Percentiles rank a stretch among this genome's conserved stretches.
phyloP scores from a whole-genome alignment of 2,797 vertebrate genomes.

The Ptychobarbus kaznakovi region DNA sequence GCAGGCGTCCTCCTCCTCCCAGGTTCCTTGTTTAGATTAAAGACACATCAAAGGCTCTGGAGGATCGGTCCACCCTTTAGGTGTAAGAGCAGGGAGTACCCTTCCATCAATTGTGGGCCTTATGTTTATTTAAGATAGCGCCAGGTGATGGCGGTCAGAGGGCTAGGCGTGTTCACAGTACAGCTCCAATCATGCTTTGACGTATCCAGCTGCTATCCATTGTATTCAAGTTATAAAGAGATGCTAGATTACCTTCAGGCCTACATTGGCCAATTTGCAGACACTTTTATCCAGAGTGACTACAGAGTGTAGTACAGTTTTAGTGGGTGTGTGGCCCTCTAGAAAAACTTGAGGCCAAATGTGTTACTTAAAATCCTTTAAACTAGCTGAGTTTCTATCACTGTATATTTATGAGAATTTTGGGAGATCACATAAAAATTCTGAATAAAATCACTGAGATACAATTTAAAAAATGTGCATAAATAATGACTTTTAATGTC shows the following conservation, averaged over 20 bases:
- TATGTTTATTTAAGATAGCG: conserved; percentile 73
- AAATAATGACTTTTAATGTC: not conserved
- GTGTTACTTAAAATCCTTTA: not conserved
- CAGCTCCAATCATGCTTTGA: too few relatives aligned
- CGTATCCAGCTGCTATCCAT: too few relatives aligned
- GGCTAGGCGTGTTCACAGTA: conserved; percentile 61
- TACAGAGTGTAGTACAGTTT: not conserved
- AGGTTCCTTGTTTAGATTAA: conserved; percentile 56
- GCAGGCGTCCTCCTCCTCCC: conserved; percentile 44
- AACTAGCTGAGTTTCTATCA: not conserved
- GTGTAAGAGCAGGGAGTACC: conserved; percentile 61
- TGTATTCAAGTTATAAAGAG: not conserved
- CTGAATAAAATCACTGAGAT: not conserved
- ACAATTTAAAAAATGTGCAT: not conserved
- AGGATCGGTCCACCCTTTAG: conserved; percentile 51
- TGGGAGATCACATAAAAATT: not conserved
- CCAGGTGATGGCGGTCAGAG: conserved; percentile 60
- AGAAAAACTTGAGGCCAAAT: not conserved
- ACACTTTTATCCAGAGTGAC: not conserved
- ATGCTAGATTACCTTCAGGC: not conserved
- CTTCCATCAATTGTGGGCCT: conserved; percentile 73
- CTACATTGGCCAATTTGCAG: not conserved
- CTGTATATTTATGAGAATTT: not conserved
- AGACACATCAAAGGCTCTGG: conserved; percentile 55
- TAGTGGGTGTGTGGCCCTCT: not conserved